Evolutionary conservation across 2,113 vertebrate species (phyloP).

Genomic region (Blennius ocellaris): DNA sequence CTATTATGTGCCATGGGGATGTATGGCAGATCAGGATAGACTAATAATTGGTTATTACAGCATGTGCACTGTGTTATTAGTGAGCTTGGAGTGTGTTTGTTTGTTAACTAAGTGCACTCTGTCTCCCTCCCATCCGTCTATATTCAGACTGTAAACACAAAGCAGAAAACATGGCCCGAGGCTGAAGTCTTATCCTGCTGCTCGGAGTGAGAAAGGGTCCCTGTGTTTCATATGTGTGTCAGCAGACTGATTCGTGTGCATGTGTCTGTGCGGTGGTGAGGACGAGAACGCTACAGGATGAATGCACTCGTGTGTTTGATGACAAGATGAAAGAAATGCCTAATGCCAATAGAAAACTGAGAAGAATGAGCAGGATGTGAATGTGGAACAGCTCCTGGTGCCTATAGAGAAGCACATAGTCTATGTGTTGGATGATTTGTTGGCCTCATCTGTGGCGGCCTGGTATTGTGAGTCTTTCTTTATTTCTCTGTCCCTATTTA

Average conservation of each 20-base stretch:
- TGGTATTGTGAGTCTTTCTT: constrained; percentile 9
- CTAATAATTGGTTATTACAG: constrained; percentile 40
- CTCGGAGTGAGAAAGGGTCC: constrained; percentile 43
- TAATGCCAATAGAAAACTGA: constrained; percentile 18
- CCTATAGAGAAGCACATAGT: neutral
- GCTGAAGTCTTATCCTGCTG: constrained; percentile 54
- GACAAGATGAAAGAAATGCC: constrained; percentile 65
- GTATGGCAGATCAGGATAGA: constrained; percentile 30
- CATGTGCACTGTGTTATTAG: constrained; percentile 16
- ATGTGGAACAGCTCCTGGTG: constrained; percentile 12
- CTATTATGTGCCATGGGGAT: constrained; percentile 5
- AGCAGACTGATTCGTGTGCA: constrained; percentile 38
- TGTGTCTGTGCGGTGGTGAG: constrained; percentile 30
- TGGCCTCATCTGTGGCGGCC: neutral
- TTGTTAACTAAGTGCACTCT: constrained; percentile 58
- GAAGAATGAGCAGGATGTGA: constrained; percentile 23
- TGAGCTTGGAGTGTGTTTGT: constrained; percentile 18
- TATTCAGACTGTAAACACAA: constrained; percentile 42
- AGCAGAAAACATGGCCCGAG: constrained; percentile 56
- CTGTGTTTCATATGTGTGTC: constrained; percentile 34
- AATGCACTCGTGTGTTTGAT: constrained; percentile 71
- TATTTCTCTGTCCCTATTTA: constrained; percentile 10
- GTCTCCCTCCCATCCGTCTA: constrained; percentile 25
- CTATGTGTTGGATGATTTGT: neutral
- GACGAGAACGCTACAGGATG: constrained; percentile 57